Evolutionary conservation across 1,140 invertebrate genomes (phyloP), one percentile per base, ranked within the genome.

Genomic region (Heliconius hermathena): DNA sequence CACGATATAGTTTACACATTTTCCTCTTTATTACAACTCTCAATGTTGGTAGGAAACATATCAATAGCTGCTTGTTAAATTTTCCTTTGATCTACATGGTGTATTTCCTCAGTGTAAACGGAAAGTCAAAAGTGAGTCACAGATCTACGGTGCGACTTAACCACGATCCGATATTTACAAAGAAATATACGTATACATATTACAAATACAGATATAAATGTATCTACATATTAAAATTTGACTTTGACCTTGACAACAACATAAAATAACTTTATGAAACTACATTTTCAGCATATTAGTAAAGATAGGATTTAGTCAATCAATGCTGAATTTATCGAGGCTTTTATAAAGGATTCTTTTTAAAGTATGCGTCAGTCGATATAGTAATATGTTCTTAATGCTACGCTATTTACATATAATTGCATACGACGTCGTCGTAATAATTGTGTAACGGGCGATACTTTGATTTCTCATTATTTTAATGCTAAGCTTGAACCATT

Each of bases 381-480:
- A 66, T 66, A 66, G 26, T 66, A 66, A 66, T 66, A 66, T 66
- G 60, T 26, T 66, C 60, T 66, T 66, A 66, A 66, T 66, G 57
- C n/a, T 22, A 66, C 11, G 26, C 29, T 66, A 78, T 78, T 57
- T 57, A 33, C 71, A 73, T 78, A 38, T 77, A 72, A 72, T 77
- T 36, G 66, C 22, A 36, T 66, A 66, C 9, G 60, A 66, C 60
- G 60, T 66, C 60, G 29, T 66, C 60, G 22, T 66, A 22, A 22
- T 60, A 29, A 66, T 66, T 13, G 60, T 13, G 11, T 1, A 29
- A 66, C n/a, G 11, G 16, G 60, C 13, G n/a, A 16, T 66, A 29
- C 11, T 66, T 66, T 66, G 60, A 26, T 26, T 66, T 66, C 60
- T 29, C 60, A 66, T 66, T 29, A 66, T 66, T 66, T 66, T 29